phyloP scores from a whole-genome alignment of 2,113 vertebrate species.

The Phocoena sinus region DNA sequence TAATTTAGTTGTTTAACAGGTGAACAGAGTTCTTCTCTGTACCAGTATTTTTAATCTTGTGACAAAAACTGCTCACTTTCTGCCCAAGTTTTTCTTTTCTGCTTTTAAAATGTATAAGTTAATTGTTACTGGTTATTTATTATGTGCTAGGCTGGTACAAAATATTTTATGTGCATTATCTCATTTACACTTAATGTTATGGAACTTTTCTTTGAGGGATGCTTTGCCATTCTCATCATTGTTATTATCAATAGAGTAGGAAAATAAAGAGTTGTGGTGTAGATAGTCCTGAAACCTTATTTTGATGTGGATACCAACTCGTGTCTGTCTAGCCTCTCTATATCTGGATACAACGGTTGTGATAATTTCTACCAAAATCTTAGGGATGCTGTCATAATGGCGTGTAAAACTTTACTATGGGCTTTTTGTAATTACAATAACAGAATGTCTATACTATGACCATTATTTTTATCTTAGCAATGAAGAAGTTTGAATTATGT shows the following conservation, averaged over 20 bases:
- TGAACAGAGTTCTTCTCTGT: background rate
- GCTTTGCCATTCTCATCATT: background rate
- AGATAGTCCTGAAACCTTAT: background rate
- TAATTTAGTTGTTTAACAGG: background rate
- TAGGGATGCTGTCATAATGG: background rate
- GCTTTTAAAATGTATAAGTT: background rate
- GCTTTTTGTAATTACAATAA: background rate
- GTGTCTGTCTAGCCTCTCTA: background rate
- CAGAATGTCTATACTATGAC: background rate
- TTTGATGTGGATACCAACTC: background rate
- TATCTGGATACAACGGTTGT: background rate
- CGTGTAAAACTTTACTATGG: background rate
- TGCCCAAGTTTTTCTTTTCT: background rate
- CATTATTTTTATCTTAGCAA: background rate
- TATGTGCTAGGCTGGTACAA: background rate
- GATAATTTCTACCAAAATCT: background rate
- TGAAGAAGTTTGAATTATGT: background rate
- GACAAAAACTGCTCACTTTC: background rate
- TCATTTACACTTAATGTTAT: background rate
- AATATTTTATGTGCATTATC: background rate
- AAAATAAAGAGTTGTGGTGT: background rate
- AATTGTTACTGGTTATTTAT: background rate
- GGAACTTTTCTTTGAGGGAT: background rate
- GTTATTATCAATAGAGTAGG: background rate
- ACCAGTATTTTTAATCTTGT: background rate